Percentiles rank a stretch among this genome's conserved stretches.
Conservation (phyloP, 2,888 invertebrate species). For the Andricus curvator region DNA sequence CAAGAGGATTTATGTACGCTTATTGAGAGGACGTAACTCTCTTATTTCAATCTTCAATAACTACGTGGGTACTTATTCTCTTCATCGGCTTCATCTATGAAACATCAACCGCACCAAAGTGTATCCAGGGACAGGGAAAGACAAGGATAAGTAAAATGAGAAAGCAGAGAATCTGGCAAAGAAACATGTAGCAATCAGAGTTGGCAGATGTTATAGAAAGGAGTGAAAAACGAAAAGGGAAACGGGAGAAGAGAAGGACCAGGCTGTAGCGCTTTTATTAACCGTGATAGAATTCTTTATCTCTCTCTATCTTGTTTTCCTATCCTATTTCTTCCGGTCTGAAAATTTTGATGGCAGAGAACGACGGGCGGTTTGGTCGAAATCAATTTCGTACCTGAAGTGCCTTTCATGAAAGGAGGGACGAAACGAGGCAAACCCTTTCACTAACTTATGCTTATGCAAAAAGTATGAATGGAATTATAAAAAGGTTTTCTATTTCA, state of each 20-base stretch:
- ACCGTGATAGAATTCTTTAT: slow-evolving; percentile 34
- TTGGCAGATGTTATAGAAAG: slow-evolving; percentile 13
- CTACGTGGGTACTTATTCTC: slow-evolving; percentile 25
- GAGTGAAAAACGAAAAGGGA: background rate
- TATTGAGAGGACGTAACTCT: slow-evolving; percentile 16
- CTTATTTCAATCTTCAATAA: slow-evolving; percentile 36
- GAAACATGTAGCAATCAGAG: slow-evolving; percentile 35
- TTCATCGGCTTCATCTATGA: slow-evolving; percentile 29
- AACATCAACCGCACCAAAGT: slow-evolving; percentile 2
- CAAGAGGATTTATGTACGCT: background rate
- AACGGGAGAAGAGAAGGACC: slow-evolving; percentile 1
- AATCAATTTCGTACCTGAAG: slow-evolving; percentile 32
- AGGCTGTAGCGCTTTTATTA: slow-evolving; percentile 22
- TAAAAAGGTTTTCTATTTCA: slow-evolving; percentile 7
- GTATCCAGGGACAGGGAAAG: slow-evolving; percentile 6
- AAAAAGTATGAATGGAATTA: background rate
- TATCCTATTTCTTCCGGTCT: slow-evolving; percentile 12
- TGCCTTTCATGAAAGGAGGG: slow-evolving; percentile 10
- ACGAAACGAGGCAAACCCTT: slow-evolving; percentile 15
- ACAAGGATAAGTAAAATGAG: slow-evolving; percentile 34
- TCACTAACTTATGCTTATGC: slow-evolving; percentile 22
- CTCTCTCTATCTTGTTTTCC: background rate
- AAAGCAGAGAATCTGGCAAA: slow-evolving; percentile 35
- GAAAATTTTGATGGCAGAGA: slow-evolving; percentile 2
- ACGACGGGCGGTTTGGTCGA: slow-evolving; percentile 12